Base-by-base conservation (phyloP, 37 sponge, comb jelly and placozoan genomes). In the Sycon ciliatum region DNA sequence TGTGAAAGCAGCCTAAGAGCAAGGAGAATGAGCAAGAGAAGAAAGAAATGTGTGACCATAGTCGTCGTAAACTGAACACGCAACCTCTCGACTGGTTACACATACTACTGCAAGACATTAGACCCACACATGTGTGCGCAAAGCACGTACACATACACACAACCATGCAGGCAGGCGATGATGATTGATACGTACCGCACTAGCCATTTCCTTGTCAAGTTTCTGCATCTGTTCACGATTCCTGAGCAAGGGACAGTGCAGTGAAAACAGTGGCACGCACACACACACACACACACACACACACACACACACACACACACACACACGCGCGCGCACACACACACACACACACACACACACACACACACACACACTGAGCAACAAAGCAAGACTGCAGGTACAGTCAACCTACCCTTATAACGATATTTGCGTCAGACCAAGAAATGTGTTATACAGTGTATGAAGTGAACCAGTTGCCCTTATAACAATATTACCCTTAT, bases 111-210 rank as follows among this genome's bases (percentile, higher is more conserved):
- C n/a, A n/a, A n/a, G n/a, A n/a, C n/a, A n/a, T n/a, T n/a, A n/a
- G n/a, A n/a, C n/a, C n/a, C n/a, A n/a, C n/a, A n/a, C n/a, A n/a
- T n/a, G n/a, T n/a, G n/a, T n/a, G n/a, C 40, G 13, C 28, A 35
- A 34, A 73, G 84, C 1, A 46, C 46, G 1, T 89, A 84, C 65
- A 56, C 52, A 2, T 82, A 89, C 77, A 89, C 84, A 68, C 76
- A 81, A 38, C 85, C 85, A 6, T 67, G 81, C 23, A 68, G 84
- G 73, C 85, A 89, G 18, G 49, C 84, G 31, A 53, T 89, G 42
- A 74, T 89, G 20, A 84, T 57, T 71, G 87, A n/a, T 87, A 39
- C 76, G 80, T 67, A 32, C 9, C 22, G 20, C 18, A 4, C 66
- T 20, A 65, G 32, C 18, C 36, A 6, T 35, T 4, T 27, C 3